Evolutionary conservation across 2,113 vertebrate species (phyloP), one percentile per base, ranked within the genome.

Genomic region (Cyanoderma ruficeps): DNA sequence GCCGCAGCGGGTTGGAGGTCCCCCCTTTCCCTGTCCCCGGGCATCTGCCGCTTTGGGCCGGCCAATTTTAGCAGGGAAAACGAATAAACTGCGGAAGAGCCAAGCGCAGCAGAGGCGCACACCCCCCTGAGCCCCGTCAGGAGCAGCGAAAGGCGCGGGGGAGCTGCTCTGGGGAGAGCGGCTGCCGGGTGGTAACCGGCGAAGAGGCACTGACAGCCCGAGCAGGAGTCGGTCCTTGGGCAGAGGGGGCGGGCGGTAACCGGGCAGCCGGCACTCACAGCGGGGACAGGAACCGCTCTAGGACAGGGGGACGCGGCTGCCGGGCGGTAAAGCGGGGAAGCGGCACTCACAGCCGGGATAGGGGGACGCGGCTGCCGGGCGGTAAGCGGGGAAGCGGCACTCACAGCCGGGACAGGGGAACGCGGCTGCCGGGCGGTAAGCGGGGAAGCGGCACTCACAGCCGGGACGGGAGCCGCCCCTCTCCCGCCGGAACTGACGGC

Each of bases 401-500:
- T 46, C 46, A 82, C 75, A 78, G 70, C 84, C 74, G 64, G 87
- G 91, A 42, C n/a, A 12, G 33, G 47, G 59, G 31, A 19, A 7
- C 60, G 60, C 37, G 46, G 46, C 10, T 59, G 35, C 35, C 44
- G 35, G 44, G 65, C 23, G 15, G 25, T 30, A 15, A 21, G 12
- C 60, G 12, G 67, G 47, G 22, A 3, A 17, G 69, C 14, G 23
- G 49, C 82, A 47, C 69, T 75, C 52, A 30, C 70, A 64, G 70
- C 61, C 71, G 72, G 75, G 41, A 47, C 76, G 19, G 76, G 60
- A 64, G 27, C 86, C 76, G 59, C 86, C 93, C 82, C 68, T 60
- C 83, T 4, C 78, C 89, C 86, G 74, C 83, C 93, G 93, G 91
- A 96, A 94, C 86, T 95, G 92, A 94, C 95, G 91, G 83, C 89